These are phyloP conservation scores for Melanerpes aurifrons DNA, from an alignment of 2,113 vertebrate species.

Conservation along the genomic window DNA sequence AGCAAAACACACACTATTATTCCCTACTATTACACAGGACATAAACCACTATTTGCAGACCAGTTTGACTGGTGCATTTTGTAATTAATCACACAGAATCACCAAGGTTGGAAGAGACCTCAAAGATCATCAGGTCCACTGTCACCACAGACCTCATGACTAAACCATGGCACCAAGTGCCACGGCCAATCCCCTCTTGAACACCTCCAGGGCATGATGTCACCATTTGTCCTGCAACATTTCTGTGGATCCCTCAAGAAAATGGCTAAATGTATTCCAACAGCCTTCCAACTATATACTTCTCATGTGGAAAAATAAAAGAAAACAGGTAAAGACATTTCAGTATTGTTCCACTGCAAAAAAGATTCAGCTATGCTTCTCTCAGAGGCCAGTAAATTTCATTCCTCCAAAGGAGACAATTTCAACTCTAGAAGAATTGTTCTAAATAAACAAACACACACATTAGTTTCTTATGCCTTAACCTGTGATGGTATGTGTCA, in stretches of 20 bases:
- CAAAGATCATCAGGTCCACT: too few relatives aligned
- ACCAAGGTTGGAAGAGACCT: too few relatives aligned
- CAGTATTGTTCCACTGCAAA: background rate
- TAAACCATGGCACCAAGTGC: too few relatives aligned
- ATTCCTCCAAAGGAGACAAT: background rate
- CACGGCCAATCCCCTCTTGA: too few relatives aligned
- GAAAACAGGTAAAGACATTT: background rate
- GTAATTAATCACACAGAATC: background rate
- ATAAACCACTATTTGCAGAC: background rate
- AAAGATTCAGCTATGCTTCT: background rate
- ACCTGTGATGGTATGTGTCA: background rate
- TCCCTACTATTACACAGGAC: background rate
- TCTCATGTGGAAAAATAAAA: background rate
- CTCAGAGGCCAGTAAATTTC: background rate
- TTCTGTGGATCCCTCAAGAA: background rate
- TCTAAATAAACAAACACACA: background rate
- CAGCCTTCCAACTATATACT: background rate
- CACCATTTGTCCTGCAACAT: slow-evolving; percentile 20
- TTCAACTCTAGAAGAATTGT: background rate
- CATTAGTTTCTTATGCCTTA: background rate
- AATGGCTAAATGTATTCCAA: background rate
- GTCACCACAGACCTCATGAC: too few relatives aligned
- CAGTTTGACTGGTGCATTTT: background rate
- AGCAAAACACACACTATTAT: background rate
- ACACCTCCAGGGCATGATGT: background rate